Percentiles rank a stretch among this genome's conserved stretches.
Evolutionary conservation across 1,140 invertebrate genomes (phyloP).

Genomic region (Holotrichia oblita): DNA sequence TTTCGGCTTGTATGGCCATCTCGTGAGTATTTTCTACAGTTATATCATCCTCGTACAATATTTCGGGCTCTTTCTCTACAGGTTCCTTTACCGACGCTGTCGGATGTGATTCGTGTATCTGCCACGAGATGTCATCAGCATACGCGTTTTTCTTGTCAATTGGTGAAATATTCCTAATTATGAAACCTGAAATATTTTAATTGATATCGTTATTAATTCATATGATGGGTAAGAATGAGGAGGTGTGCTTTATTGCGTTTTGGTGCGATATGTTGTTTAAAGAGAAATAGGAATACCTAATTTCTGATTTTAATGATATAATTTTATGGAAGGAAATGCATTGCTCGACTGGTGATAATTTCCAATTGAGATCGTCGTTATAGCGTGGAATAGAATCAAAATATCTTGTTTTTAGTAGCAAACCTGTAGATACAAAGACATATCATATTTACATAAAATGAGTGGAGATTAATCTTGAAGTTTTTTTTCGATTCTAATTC

Average conservation of each 20-base stretch:
- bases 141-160: slow-evolving; percentile 37
- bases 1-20: slow-evolving; percentile 4
- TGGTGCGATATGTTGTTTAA: background rate
- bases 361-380: background rate
- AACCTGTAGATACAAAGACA: background rate
- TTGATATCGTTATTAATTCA: background rate
- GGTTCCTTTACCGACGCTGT: background rate
- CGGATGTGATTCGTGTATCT: slow-evolving; percentile 43
- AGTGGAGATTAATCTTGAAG: too few relatives aligned
- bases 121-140: slow-evolving; percentile 44
- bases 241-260: background rate
- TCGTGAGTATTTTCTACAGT: background rate
- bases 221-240: too few relatives aligned
- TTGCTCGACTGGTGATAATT: background rate
- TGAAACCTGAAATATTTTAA: slow-evolving; percentile 32
- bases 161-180: slow-evolving; percentile 16
- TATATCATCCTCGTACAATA: background rate
- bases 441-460: too few relatives aligned
- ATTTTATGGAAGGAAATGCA: background rate
- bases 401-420: background rate
- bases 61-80: background rate
- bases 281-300: background rate
- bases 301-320: background rate
- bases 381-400: background rate
- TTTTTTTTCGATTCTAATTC: too few relatives aligned